Base-by-base conservation (phyloP, 2,888 invertebrate species). In the Pseudoips prasinana region DNA sequence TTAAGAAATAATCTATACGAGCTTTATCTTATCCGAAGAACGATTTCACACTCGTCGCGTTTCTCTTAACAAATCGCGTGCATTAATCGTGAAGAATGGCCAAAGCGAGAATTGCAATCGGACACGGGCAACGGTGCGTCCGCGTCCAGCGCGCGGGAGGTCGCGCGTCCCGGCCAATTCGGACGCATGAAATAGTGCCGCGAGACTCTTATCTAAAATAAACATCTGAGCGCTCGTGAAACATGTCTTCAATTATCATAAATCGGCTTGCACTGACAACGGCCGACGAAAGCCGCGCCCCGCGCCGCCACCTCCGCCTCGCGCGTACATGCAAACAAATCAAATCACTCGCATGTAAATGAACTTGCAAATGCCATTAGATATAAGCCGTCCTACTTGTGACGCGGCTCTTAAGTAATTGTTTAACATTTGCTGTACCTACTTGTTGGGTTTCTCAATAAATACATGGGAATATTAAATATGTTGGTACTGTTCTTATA, bases 231-330 rank as follows among this genome's bases (percentile, higher is more conserved):
- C 77, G 77, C 78, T 82, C 76, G 80, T 85, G 86, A 84, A 86
- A 85, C 87, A 85, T 80, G 87, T 76, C 85, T 88, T 88, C 85
- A 86, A 88, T 88, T 87, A 88, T 85, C 85, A 86, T 88, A 88
- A 88, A 88, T 88, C 86, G 84, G 78, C 74, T 70, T 60, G 69
- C 65, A 73, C 78, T 79, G 86, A 81, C 85, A 73, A 64, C 71
- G 73, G 52, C 63, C 73, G 78, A 76, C 68, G 78, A 77, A 74
- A 76, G 71, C 74, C 76, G 75, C 78, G 73, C 80, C 78, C 65
- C 64, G 72, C 69, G 58, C 67, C 64, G 8, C 29, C 47, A 59
- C 58, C 60, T 64, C 62, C 54, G 60, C 64, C 60, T 62, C 65
- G 33, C 55, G 41, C 39, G 46, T 44, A 64, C 65, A 57, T 68